Evolutionary conservation across 2,888 invertebrate species (phyloP).

Genomic region (Cataglyphis albicans): DNA sequence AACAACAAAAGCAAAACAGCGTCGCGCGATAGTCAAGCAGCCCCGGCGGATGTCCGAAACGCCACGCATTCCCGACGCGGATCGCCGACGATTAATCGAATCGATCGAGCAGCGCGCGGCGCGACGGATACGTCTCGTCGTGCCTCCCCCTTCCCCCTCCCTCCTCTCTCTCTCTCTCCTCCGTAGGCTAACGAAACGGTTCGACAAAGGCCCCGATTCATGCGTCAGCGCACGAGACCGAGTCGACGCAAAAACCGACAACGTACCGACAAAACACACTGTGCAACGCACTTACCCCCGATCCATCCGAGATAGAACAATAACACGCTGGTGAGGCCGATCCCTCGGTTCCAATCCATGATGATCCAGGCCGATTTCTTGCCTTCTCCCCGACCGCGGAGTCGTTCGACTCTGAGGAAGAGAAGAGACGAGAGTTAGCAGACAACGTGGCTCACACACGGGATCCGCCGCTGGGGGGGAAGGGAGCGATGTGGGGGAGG

Average conservation of each 20-base stretch:
- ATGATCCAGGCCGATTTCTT: constrained; percentile 37
- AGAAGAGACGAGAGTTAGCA: neutral
- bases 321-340: constrained; percentile 57
- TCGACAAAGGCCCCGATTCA: constrained; percentile 45
- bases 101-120: constrained; percentile 46
- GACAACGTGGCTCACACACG: constrained; percentile 7
- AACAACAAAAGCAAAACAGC: constrained; percentile 55
- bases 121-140: neutral
- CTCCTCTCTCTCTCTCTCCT: neutral
- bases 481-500: neutral
- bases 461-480: neutral
- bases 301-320: constrained; percentile 61
- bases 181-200: neutral
- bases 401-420: constrained; percentile 25
- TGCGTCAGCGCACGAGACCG: constrained; percentile 38
- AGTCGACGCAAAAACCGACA: constrained; percentile 23
- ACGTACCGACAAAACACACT: neutral
- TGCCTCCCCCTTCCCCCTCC: neutral
- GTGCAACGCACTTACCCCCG: constrained; percentile 62
- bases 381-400: constrained; percentile 24
- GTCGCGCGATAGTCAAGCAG: constrained; percentile 10
- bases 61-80: constrained; percentile 56
- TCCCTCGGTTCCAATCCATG: constrained; percentile 60
- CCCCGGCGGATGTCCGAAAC: constrained; percentile 55
- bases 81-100: constrained; percentile 56